Percentiles rank a stretch among this genome's conserved stretches.
Evolutionary conservation across 2,888 invertebrate species (phyloP).

Genomic region (Achlya flavicornis): DNA sequence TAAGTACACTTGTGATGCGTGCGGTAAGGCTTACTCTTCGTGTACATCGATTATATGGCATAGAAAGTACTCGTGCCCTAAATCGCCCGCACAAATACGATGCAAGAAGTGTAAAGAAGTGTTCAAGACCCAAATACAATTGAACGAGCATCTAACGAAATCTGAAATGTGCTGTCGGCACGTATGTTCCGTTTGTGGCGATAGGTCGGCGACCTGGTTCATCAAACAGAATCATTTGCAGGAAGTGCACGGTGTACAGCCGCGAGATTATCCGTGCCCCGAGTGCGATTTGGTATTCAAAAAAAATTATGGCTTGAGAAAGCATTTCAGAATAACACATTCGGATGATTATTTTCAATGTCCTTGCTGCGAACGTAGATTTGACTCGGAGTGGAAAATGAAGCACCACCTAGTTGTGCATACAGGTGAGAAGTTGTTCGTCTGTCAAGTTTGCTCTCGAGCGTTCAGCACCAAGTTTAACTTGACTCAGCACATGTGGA

Average conservation of each 20-base stretch:
- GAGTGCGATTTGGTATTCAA: constrained; percentile 48
- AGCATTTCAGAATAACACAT: constrained; percentile 48
- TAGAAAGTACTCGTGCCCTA: constrained; percentile 28
- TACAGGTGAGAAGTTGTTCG: constrained; percentile 59
- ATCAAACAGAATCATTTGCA: constrained; percentile 45
- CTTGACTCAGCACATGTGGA: constrained; percentile 51
- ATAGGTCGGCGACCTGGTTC: constrained; percentile 46
- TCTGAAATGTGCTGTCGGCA: constrained; percentile 47
- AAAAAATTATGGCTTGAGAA: constrained; percentile 34
- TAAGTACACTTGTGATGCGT: constrained; percentile 52
- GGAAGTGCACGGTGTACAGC: constrained; percentile 39
- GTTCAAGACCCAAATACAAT: constrained; percentile 41
- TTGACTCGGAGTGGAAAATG: constrained; percentile 35
- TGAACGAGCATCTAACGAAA: constrained; percentile 39
- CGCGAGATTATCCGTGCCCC: constrained; percentile 42
- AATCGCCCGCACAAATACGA: constrained; percentile 35
- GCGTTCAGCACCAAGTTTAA: constrained; percentile 43
- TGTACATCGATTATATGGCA: constrained; percentile 42
- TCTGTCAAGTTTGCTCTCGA: constrained; percentile 61
- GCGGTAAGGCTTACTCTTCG: constrained; percentile 52
- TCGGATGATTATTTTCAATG: constrained; percentile 40
- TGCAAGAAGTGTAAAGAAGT: constrained; percentile 49
- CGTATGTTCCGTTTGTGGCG: constrained; percentile 43
- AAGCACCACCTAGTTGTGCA: constrained; percentile 48
- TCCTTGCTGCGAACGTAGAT: constrained; percentile 39